phyloP scores from a whole-genome alignment of 2,888 invertebrate genomes.

The Anticlea derivata region DNA sequence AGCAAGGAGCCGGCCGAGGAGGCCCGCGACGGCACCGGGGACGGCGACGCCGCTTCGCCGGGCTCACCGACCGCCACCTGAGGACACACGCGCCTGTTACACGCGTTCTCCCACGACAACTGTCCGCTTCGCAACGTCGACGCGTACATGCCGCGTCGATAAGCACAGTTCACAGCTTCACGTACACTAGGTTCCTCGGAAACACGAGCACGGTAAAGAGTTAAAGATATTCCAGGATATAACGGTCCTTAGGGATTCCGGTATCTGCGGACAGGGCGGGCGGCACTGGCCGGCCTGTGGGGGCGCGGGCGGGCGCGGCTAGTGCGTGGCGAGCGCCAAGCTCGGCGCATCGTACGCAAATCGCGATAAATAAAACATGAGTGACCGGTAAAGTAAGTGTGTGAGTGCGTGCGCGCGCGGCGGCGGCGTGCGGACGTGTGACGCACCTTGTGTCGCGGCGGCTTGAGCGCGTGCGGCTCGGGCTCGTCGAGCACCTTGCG shows the following conservation, averaged over 20 bases:
- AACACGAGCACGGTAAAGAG: conserved; percentile 68
- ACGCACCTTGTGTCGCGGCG: conserved; percentile 86
- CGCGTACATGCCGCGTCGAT: conserved; percentile 81
- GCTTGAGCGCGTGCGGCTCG: conserved; percentile 84
- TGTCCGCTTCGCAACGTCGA: conserved; percentile 85
- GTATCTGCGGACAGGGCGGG: conserved; percentile 83
- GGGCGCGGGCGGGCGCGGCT: conserved; percentile 85
- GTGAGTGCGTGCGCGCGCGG: conserved; percentile 82
- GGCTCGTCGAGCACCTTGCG: conserved; percentile 86
- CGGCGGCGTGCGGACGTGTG: conserved; percentile 81
- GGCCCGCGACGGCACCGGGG: conserved; percentile 86
- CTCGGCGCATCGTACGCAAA: conserved; percentile 83
- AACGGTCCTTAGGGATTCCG: conserved; percentile 68
- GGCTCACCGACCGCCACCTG: conserved; percentile 83
- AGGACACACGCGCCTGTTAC: conserved; percentile 86
- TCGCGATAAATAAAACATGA: conserved; percentile 83
- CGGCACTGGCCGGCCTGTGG: conserved; percentile 82
- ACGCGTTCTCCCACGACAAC: conserved; percentile 85
- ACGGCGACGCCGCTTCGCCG: conserved; percentile 85
- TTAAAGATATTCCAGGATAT: conserved; percentile 53
- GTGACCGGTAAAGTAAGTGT: conserved; percentile 80
- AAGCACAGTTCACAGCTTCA: conserved; percentile 78
- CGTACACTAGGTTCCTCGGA: conserved; percentile 69
- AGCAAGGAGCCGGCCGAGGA: conserved; percentile 82
- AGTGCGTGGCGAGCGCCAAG: conserved; percentile 82